These are phyloP conservation scores for Buphagus erythrorhynchus DNA, from an alignment of 2,797 vertebrate species.

Conservation along the genomic window DNA sequence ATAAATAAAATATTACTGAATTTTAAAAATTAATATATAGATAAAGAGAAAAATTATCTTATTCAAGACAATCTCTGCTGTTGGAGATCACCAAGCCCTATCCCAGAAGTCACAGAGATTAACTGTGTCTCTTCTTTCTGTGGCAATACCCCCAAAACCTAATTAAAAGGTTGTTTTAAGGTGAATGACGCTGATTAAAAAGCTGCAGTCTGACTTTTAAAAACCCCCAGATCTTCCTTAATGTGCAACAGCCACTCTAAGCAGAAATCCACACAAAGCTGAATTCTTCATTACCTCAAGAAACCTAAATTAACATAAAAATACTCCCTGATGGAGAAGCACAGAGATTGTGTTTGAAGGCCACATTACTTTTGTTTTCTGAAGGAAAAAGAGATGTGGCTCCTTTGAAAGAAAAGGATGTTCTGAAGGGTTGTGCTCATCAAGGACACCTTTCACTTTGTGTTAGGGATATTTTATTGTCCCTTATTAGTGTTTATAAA, in stretches of 20 bases:
- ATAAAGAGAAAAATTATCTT: background rate
- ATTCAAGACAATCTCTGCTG: background rate
- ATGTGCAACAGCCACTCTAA: background rate
- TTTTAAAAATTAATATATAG: background rate
- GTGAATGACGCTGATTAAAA: background rate
- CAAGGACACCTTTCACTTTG: constrained; percentile 65
- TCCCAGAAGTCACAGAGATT: background rate
- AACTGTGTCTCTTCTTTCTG: background rate
- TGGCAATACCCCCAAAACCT: background rate
- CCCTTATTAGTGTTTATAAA: constrained; percentile 40
- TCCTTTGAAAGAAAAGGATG: constrained; percentile 52
- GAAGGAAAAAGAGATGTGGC: constrained; percentile 4
- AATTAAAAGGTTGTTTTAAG: background rate
- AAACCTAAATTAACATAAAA: constrained; percentile 40
- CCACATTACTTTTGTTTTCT: constrained; percentile 42
- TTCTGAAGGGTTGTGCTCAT: constrained; percentile 33
- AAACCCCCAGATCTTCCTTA: background rate
- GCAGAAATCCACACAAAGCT: constrained; percentile 12
- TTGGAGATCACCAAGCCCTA: background rate
- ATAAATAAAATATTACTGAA: background rate
- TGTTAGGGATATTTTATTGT: constrained; percentile 34
- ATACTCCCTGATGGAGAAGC: constrained; percentile 6
- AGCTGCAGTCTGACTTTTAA: background rate
- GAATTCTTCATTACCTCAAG: constrained; percentile 32
- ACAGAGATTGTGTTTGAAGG: constrained; percentile 40